Percentiles rank a stretch among this genome's conserved stretches.
Conservation (phyloP, 2,888 invertebrate species). For the Brachyptera putata region DNA sequence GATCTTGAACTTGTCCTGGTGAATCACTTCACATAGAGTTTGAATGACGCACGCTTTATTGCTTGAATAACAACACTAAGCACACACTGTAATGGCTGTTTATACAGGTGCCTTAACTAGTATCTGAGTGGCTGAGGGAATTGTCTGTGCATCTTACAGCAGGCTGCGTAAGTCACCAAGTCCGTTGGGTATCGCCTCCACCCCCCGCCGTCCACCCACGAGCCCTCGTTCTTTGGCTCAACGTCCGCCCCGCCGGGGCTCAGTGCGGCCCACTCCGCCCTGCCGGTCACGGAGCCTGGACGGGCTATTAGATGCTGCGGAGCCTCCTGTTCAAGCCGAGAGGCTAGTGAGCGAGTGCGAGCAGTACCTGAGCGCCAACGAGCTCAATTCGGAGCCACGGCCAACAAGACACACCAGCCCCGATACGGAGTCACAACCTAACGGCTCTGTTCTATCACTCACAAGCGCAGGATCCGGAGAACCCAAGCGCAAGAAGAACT, state of each 20-base stretch:
- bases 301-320: conserved; percentile 54
- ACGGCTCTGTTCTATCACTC: conserved; percentile 54
- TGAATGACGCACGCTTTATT: no score
- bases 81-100: neutral
- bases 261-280: conserved; percentile 42
- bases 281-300: conserved; percentile 61
- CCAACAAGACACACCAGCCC: conserved; percentile 5
- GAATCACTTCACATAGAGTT: no score
- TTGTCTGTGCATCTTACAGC: conserved; percentile 30
- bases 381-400: conserved; percentile 16
- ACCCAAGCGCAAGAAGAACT: conserved; percentile 69
- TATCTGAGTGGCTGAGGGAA: neutral
- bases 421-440: conserved; percentile 37
- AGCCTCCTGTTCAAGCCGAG: conserved; percentile 21
- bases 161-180: conserved; percentile 64
- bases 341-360: conserved; percentile 33
- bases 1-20: no score
- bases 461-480: conserved; percentile 55
- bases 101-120: neutral
- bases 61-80: no score
- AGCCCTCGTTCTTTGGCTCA: conserved; percentile 23
- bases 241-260: conserved; percentile 37
- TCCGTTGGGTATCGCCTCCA: conserved; percentile 51
- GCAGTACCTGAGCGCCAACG: conserved; percentile 33
- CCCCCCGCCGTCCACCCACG: conserved; percentile 35